Evolutionary conservation across 2,888 invertebrate genomes (phyloP), one percentile per base, ranked within the genome.

Genomic region (Leucoma salicis): DNA sequence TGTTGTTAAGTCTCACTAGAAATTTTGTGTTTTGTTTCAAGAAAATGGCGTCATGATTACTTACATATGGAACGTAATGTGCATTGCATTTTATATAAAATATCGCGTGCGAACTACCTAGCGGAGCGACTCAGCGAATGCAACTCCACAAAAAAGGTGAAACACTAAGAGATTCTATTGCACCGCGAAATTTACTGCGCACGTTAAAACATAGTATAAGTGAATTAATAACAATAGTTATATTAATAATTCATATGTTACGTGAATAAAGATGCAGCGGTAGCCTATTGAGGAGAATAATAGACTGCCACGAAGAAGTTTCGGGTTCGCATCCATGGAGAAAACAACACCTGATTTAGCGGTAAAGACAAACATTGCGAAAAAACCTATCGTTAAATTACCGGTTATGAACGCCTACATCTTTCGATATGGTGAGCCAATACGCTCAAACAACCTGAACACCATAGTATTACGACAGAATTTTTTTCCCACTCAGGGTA

Each of bases 211-310:
- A 46, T 55, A 45, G 53, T 60, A 53, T 49, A 56, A 49, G 61
- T 63, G 64, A 63, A 63, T 63, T 63, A 63, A 58, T 63, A 52
- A 61, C 35, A 49, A 53, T 58, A 41, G 25, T 38, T 53, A 42
- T 61, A 63, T 63, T 57, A 64, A 63, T 63, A 64, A 63, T 63
- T 64, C 63, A 63, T 63, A 42, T 31, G 46, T 21, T 21, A n/a
- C n/a, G n/a, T n/a, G n/a, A n/a, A n/a, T n/a, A n/a, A n/a, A n/a
- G n/a, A n/a, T n/a, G n/a, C n/a, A n/a, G n/a, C n/a, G n/a, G n/a
- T n/a, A n/a, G n/a, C n/a, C n/a, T n/a, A n/a, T n/a, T n/a, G n/a
- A n/a, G n/a, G n/a, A n/a, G n/a, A n/a, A n/a, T n/a, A n/a, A n/a
- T n/a, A n/a, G n/a, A n/a, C n/a, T n/a, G n/a, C n/a, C n/a, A n/a